Evolutionary conservation across 2,113 vertebrate species (phyloP), one percentile per base, ranked within the genome.

Genomic region (Chaetura pelagica): DNA sequence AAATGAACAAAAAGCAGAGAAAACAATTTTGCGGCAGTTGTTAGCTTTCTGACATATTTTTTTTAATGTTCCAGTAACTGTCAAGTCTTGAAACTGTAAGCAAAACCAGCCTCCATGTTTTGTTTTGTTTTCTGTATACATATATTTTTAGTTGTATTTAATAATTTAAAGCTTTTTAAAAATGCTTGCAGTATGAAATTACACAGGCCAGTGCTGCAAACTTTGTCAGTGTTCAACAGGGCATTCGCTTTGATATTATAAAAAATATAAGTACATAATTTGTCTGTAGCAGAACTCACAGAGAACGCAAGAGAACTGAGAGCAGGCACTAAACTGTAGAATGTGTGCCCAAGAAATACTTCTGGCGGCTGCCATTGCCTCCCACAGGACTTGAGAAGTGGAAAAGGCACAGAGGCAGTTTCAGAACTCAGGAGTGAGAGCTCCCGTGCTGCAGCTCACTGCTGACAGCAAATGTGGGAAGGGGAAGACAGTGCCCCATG

Each of bases 381-480:
- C 23, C 21, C 3, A 12, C 10, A 4, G 30, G 22, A 40, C 26
- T 49, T 49, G 42, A 23, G n/a, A 61, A 58, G 16, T 4, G 24
- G 27, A 46, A 54, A 17, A 62, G 32, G 29, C 26, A 24, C n/a
- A 89, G 54, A 19, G 55, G 84, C n/a, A 64, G 20, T 10, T 14
- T 18, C 19, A 22, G 38, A 30, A 69, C 49, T 26, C 15, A 55
- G 54, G 22, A 22, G 17, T 19, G 27, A 81, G 40, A 74, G 24
- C 13, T 83, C 52, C 49, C 38, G 49, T 0, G 0, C 10, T 51
- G 24, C 9, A 35, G 32, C 1, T 1, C 2, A 1, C 26, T 42
- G 34, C 11, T 48, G 54, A 48, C 34, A 67, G 67, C 10, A 79
- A 12, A 20, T 23, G 9, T 34, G n/a, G 32, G 38, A 84, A 80